Conservation (phyloP, 2,797 vertebrate species). For the Danio jaintianensis region DNA sequence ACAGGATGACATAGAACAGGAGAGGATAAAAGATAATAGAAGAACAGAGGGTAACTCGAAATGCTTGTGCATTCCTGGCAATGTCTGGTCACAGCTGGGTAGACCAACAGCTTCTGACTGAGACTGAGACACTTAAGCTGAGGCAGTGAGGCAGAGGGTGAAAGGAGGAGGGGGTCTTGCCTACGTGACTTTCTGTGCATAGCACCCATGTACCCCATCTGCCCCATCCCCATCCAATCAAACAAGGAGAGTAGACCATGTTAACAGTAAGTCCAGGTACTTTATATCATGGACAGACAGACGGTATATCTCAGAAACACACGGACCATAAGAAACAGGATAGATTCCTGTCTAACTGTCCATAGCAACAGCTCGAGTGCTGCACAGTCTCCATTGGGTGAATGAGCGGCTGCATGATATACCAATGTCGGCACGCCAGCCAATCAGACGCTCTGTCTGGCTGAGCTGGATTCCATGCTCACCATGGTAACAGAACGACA, state of each 20-base stretch:
- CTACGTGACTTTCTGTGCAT: conserved; percentile 55
- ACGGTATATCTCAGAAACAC: conserved; percentile 1
- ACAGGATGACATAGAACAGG: neutral
- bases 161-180: conserved; percentile 31
- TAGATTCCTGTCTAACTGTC: conserved; percentile 58
- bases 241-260: neutral
- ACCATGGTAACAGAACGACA: conserved; percentile 67
- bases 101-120: conserved; percentile 22
- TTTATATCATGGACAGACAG: conserved; percentile 21
- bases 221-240: conserved; percentile 28
- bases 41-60: conserved; percentile 4
- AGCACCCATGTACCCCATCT: conserved; percentile 9
- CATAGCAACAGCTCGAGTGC: conserved; percentile 82
- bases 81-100: conserved; percentile 50
- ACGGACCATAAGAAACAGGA: conserved; percentile 23
- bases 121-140: conserved; percentile 19
- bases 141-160: neutral
- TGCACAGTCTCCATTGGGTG: conserved; percentile 73
- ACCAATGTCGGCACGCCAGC: conserved; percentile 71
- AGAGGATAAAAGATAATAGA: conserved; percentile 4
- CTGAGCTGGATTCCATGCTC: conserved; percentile 67
- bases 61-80: conserved; percentile 32
- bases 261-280: neutral
- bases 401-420: conserved; percentile 53
- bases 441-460: conserved; percentile 76